Evolutionary conservation across 2,888 invertebrate species (phyloP).

Genomic region (Clanis bilineata): DNA sequence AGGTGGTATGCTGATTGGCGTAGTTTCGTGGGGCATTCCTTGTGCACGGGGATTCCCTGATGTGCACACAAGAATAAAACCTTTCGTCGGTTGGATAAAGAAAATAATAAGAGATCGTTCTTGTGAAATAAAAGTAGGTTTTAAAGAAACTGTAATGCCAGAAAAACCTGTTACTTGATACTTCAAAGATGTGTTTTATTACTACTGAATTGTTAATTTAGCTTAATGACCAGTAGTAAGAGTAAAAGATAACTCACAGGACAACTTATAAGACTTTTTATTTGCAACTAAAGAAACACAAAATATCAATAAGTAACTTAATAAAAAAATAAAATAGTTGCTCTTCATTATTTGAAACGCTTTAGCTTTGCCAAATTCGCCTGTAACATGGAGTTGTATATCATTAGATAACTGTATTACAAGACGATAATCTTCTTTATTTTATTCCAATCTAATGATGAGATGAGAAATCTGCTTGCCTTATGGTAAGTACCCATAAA

Average conservation of each 20-base stretch:
- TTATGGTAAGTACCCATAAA: too few relatives aligned
- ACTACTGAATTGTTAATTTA: background rate
- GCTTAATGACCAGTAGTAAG: background rate
- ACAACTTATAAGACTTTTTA: background rate
- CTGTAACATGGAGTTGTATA: conserved; percentile 27
- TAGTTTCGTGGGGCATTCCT: conserved; percentile 76
- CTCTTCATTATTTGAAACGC: conserved; percentile 26
- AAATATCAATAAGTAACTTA: background rate
- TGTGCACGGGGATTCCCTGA: conserved; percentile 75
- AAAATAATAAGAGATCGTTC: conserved; percentile 28
- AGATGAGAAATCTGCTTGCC: too few relatives aligned
- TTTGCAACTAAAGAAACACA: background rate
- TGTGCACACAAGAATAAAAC: conserved; percentile 68
- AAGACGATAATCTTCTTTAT: background rate
- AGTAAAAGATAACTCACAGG: background rate
- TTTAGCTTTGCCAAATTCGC: conserved; percentile 32
- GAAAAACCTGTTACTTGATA: background rate
- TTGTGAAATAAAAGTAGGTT: conserved; percentile 22
- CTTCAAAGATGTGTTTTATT: background rate
- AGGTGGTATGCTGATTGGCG: conserved; percentile 55
- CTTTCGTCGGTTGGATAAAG: conserved; percentile 60
- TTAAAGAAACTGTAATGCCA: background rate
- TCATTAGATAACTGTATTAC: background rate
- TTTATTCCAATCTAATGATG: too few relatives aligned
- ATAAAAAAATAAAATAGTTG: background rate